phyloP scores from a whole-genome alignment of 1,140 invertebrate genomes.

The Anastrepha ludens region DNA sequence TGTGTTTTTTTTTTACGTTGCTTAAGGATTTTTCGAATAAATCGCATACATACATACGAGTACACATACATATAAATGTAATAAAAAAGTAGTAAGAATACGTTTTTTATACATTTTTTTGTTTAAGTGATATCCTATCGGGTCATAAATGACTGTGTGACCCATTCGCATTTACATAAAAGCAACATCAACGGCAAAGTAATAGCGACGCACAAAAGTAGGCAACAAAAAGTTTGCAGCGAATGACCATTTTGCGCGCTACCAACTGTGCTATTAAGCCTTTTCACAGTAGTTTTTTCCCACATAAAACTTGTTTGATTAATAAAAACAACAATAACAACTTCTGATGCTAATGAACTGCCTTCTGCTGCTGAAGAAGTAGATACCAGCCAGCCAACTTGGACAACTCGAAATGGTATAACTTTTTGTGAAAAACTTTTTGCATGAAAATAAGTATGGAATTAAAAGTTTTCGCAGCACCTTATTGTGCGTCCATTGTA shows the following conservation, averaged over 20 bases:
- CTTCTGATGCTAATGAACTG: not conserved
- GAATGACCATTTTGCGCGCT: slow-evolving; percentile 8
- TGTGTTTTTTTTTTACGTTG: no score
- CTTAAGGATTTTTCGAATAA: no score
- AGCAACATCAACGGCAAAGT: not conserved
- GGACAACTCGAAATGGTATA: not conserved
- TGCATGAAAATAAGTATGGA: not conserved
- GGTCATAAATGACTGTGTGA: not conserved
- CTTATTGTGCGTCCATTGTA: slow-evolving; percentile 1
- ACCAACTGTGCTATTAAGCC: slow-evolving; percentile 8
- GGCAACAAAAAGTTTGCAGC: not conserved
- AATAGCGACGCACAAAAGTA: slow-evolving; percentile 28
- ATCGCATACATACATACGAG: no score
- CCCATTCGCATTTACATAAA: not conserved
- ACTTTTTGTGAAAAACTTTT: slow-evolving; percentile 22
- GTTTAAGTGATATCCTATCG: not conserved
- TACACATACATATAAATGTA: no score
- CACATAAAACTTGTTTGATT: slow-evolving; percentile 15
- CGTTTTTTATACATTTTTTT: not conserved
- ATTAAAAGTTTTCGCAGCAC: slow-evolving; percentile 11
- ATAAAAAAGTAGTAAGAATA: no score
- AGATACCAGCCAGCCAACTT: not conserved
- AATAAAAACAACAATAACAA: slow-evolving; percentile 14
- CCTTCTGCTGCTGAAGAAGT: not conserved
- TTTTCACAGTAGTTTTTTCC: not conserved